phyloP scores from a whole-genome alignment of 2,797 vertebrate genomes.

The Alosa sapidissima region DNA sequence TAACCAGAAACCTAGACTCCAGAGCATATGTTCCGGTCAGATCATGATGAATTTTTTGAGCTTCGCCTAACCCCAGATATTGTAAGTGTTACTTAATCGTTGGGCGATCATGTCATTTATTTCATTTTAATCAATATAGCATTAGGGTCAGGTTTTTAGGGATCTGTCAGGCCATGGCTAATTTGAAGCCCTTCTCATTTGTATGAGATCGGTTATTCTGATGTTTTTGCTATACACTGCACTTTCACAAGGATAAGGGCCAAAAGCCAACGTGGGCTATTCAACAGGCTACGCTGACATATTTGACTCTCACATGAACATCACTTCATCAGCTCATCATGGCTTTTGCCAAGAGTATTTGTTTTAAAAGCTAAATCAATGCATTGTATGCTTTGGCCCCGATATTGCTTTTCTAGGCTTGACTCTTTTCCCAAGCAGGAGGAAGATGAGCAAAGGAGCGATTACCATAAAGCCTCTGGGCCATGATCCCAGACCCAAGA shows the following conservation, averaged over 20 bases:
- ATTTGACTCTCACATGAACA: neutral
- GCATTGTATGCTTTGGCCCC: constrained; percentile 24
- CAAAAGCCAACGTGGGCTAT: neutral
- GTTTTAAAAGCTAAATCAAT: constrained; percentile 3
- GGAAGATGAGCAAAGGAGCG: neutral
- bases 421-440: neutral
- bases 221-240: neutral
- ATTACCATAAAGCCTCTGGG: constrained; percentile 29
- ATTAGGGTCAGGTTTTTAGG: constrained; percentile 7
- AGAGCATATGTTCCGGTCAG: neutral
- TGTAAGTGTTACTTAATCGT: constrained; percentile 8
- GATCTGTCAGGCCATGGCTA: neutral
- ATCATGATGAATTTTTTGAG: neutral
- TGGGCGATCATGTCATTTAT: neutral
- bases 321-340: constrained; percentile 10
- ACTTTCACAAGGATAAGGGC: neutral
- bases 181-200: neutral
- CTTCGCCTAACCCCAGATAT: constrained; percentile 11
- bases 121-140: neutral
- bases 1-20: neutral
- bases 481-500: neutral
- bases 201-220: neutral
- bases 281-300: neutral
- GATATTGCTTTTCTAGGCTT: constrained; percentile 11
- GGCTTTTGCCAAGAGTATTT: constrained; percentile 5